Conservation (phyloP, 2,113 vertebrate species). For the Xyliphius kryptos region DNA sequence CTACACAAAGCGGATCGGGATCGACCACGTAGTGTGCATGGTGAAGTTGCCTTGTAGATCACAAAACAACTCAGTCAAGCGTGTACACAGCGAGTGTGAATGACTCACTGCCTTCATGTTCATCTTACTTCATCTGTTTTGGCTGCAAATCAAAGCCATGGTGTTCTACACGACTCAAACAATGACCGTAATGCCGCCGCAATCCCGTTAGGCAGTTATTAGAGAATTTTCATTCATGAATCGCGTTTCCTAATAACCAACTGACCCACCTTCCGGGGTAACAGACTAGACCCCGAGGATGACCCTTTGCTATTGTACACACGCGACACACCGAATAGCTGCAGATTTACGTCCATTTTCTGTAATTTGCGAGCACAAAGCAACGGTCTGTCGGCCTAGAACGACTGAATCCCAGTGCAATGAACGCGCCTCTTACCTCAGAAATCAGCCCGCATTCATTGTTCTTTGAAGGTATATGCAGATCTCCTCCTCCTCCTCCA, state of each 20-base stretch:
- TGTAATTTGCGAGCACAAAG: too few species aligned
- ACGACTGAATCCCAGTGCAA: too few species aligned
- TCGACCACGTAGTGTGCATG: background rate
- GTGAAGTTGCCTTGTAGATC: conserved; percentile 1
- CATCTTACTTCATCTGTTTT: background rate
- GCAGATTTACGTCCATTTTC: conserved; percentile 1
- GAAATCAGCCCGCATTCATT: too few species aligned
- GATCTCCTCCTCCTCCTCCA: too few species aligned
- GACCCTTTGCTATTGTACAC: background rate
- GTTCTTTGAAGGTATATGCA: too few species aligned
- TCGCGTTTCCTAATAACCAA: background rate
- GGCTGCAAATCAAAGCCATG: background rate
- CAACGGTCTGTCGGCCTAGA: too few species aligned
- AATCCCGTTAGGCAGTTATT: background rate
- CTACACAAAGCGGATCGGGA: background rate
- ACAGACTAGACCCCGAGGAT: background rate
- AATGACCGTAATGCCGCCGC: background rate
- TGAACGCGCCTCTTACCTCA: too few species aligned
- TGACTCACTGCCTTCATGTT: background rate
- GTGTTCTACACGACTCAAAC: background rate
- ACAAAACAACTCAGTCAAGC: background rate
- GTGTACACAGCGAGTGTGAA: background rate
- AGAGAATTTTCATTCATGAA: background rate
- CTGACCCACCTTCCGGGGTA: background rate
- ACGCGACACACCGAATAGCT: background rate